A percentile compares a stretch with the other conserved stretches of the same genome.
phyloP scores from a whole-genome alignment of 2,113 vertebrate genomes.

The Scalopus aquaticus region DNA sequence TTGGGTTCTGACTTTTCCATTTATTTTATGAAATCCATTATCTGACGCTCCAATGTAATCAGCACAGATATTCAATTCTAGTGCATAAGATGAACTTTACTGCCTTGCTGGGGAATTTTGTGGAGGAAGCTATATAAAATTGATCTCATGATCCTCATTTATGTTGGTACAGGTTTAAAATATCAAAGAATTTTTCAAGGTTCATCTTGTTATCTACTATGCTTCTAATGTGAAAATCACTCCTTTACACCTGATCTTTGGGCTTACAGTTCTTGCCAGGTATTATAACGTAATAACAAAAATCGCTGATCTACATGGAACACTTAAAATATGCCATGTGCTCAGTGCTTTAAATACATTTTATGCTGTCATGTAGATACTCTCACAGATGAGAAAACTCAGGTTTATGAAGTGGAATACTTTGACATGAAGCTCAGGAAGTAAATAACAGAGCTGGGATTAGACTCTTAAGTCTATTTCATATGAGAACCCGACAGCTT shows the following conservation, averaged over 20 bases:
- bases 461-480: not conserved
- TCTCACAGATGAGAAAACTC: not conserved
- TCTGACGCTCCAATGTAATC: not conserved
- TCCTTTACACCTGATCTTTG: not conserved
- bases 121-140: not conserved
- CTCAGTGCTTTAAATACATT: not conserved
- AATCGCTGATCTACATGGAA: not conserved
- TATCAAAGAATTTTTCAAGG: not conserved
- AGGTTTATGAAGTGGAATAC: not conserved
- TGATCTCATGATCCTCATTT: conserved; percentile 4
- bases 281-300: not conserved
- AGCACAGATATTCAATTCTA: not conserved
- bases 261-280: not conserved
- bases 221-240: not conserved
- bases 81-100: not conserved
- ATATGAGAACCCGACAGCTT: not conserved
- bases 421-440: not conserved
- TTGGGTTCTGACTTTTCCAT: not conserved
- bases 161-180: not conserved
- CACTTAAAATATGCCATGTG: not conserved
- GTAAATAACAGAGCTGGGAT: not conserved
- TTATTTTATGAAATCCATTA: not conserved
- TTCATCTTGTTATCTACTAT: not conserved
- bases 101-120: not conserved
- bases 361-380: not conserved